These are phyloP conservation scores for Remorina albescens DNA, from an alignment of 2,797 vertebrate species.

Conservation along the genomic window DNA sequence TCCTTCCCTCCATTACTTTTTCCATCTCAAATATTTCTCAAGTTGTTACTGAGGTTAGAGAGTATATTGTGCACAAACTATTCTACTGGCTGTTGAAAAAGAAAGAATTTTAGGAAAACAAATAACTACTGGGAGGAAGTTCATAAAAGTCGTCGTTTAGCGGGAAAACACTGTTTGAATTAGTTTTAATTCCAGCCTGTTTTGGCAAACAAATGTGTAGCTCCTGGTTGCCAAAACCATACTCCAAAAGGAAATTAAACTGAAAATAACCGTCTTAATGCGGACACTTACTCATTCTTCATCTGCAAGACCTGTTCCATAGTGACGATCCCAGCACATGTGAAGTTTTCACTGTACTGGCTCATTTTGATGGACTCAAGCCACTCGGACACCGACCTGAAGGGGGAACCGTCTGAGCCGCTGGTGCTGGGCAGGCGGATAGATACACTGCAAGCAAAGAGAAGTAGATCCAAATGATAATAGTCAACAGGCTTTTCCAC, in stretches of 20 bases:
- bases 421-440: conserved; percentile 97
- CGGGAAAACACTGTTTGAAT: conserved; percentile 12
- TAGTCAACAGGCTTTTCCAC: conserved; percentile 60
- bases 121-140: conserved; percentile 18
- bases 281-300: conserved; percentile 90
- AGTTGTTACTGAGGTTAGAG: conserved; percentile 65
- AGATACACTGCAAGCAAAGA: conserved; percentile 87
- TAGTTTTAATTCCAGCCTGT: conserved; percentile 10
- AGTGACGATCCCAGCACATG: conserved; percentile 88
- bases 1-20: conserved; percentile 72
- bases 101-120: conserved; percentile 50
- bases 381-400: conserved; percentile 94
- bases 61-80: conserved; percentile 64
- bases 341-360: conserved; percentile 96
- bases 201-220: neutral
- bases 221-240: conserved; percentile 6
- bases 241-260: neutral
- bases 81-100: conserved; percentile 57
- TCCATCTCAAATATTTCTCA: conserved; percentile 74
- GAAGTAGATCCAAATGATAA: conserved; percentile 54
- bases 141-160: conserved; percentile 4
- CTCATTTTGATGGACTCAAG: conserved; percentile 98
- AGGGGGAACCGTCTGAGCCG: conserved; percentile 92
- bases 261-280: neutral
- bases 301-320: conserved; percentile 97